phyloP scores from a whole-genome alignment of 1,140 invertebrate genomes.

The Plodia interpunctella region DNA sequence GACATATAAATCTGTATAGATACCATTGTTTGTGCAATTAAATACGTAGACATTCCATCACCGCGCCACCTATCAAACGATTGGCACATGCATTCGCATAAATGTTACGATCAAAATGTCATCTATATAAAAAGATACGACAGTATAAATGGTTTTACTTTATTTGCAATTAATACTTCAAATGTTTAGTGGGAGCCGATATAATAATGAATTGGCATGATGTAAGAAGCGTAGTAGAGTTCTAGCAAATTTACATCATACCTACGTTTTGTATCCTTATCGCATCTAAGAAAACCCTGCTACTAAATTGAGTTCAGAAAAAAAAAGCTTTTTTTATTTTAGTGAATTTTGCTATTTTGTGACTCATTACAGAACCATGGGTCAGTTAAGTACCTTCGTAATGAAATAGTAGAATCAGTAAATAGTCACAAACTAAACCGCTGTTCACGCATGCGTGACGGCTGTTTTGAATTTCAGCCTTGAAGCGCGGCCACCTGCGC shows the following conservation, averaged over 20 bases:
- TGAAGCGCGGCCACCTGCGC: constrained; percentile 73
- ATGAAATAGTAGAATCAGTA: constrained; percentile 35
- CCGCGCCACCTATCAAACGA: background rate
- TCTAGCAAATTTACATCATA: no score
- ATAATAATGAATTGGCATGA: no score
- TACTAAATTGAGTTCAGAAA: no score
- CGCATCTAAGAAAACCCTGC: no score
- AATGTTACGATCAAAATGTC: background rate
- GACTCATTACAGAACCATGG: background rate
- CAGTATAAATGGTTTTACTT: no score
- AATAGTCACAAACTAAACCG: constrained; percentile 60
- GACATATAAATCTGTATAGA: constrained; percentile 14
- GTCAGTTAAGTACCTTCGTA: constrained; percentile 10
- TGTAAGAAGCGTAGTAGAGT: no score
- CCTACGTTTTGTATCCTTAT: no score
- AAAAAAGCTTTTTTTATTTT: no score
- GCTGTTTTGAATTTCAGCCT: constrained; percentile 76
- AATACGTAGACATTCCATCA: constrained; percentile 10
- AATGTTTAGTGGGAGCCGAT: no score
- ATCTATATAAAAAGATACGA: background rate
- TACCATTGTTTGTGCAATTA: constrained; percentile 22
- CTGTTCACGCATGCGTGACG: constrained; percentile 70
- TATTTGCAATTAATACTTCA: no score
- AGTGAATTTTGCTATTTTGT: no score
- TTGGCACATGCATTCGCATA: background rate